Percentiles rank a stretch among this genome's conserved stretches.
These are phyloP conservation scores for Geotrypetes seraphini DNA, from an alignment of 2,797 vertebrate species.

Conservation along the genomic window DNA sequence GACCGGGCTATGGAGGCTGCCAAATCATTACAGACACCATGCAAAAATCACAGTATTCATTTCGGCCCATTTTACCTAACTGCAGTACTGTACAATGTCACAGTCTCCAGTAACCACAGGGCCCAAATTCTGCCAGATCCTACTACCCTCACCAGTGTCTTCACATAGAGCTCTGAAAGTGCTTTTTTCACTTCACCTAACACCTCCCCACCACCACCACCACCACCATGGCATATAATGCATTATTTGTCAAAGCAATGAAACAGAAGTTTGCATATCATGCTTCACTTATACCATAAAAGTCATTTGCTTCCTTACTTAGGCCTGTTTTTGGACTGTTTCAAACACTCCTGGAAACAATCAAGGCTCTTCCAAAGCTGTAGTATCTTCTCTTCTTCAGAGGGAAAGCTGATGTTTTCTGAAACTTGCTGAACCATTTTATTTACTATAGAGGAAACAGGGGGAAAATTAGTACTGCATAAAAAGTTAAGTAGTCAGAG, in stretches of 20 bases:
- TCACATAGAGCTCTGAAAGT: too few species aligned
- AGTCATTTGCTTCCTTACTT: constrained; percentile 50
- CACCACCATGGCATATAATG: too few species aligned
- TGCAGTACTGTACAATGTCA: constrained; percentile 28
- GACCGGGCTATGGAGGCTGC: constrained; percentile 47
- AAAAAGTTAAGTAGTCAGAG: background rate
- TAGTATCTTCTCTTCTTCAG: constrained; percentile 82
- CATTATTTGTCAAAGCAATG: too few species aligned
- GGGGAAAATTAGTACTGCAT: background rate
- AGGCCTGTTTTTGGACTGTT: constrained; percentile 83
- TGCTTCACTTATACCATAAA: background rate
- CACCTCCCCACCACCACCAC: too few species aligned
- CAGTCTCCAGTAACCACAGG: constrained; percentile 53
- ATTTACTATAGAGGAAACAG: constrained; percentile 16
- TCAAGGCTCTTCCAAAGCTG: constrained; percentile 72
- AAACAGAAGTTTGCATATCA: too few species aligned
- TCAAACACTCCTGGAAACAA: constrained; percentile 89
- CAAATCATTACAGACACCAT: constrained; percentile 26
- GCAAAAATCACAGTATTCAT: constrained; percentile 45
- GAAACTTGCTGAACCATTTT: constrained; percentile 86
- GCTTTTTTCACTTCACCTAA: too few species aligned
- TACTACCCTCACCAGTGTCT: too few species aligned
- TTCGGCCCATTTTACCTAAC: constrained; percentile 34
- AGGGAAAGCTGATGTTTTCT: constrained; percentile 81
- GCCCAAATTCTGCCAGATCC: too few species aligned